These are phyloP conservation scores for Gnathonemus echidnorhynchus DNA, from an alignment of 2,113 vertebrate genomes.

Conservation along the genomic window DNA sequence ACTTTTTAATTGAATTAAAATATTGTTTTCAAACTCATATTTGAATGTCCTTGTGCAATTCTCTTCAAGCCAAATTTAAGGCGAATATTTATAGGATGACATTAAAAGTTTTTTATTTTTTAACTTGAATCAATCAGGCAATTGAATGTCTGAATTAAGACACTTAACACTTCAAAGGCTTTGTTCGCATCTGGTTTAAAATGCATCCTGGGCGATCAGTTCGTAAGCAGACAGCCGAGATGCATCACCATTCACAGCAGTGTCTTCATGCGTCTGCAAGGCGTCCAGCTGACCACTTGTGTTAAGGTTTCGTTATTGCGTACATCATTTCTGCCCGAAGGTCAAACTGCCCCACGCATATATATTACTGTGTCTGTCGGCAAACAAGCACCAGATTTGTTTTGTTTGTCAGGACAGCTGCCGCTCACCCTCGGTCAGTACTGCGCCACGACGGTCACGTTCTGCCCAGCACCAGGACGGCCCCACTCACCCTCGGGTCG, in stretches of 20 bases:
- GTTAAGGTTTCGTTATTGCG: neutral
- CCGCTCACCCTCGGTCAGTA: neutral
- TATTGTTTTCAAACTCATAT: neutral
- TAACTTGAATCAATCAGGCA: neutral
- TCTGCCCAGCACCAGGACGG: too few species aligned
- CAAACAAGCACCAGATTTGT: neutral
- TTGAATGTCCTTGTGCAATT: neutral
- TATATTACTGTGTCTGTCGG: neutral
- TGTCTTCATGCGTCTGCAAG: neutral
- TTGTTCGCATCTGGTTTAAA: neutral
- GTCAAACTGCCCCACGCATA: neutral
- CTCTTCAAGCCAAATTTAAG: neutral
- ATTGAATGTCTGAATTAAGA: neutral
- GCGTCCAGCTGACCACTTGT: neutral
- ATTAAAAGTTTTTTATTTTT: neutral
- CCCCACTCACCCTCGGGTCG: slow-evolving; percentile 82
- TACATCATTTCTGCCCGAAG: neutral
- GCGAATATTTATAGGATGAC: neutral
- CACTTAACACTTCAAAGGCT: neutral
- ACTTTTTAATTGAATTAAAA: neutral
- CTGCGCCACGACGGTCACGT: neutral
- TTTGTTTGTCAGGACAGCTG: neutral
- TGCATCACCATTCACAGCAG: neutral
- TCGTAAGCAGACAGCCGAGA: neutral
- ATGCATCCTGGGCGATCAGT: neutral